Evolutionary conservation across 2,888 invertebrate species (phyloP).

Genomic region (Onchidella celtica): DNA sequence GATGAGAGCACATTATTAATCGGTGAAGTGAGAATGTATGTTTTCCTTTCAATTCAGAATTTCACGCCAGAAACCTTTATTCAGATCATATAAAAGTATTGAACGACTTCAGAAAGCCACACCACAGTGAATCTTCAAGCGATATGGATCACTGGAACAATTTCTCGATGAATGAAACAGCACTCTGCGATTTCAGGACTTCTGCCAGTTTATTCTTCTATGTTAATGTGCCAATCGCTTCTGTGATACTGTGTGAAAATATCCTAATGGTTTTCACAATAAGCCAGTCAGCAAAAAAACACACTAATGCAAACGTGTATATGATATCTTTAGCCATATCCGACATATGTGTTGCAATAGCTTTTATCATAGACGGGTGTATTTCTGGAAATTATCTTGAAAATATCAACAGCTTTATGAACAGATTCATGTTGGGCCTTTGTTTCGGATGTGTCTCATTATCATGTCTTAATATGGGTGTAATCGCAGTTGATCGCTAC

Average conservation of each 20-base stretch:
- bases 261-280: background rate
- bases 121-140: background rate
- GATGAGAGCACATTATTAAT: too few relatives aligned
- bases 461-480: background rate
- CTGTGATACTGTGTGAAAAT: background rate
- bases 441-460: background rate
- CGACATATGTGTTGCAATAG: background rate
- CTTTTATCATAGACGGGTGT: background rate
- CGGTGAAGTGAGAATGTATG: too few relatives aligned
- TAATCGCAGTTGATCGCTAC: slow-evolving; percentile 17
- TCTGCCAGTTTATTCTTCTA: too few relatives aligned
- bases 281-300: background rate
- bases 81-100: too few relatives aligned
- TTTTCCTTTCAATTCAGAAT: too few relatives aligned
- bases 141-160: background rate
- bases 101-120: too few relatives aligned
- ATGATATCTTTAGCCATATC: background rate
- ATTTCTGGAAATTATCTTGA: too few relatives aligned
- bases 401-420: too few relatives aligned
- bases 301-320: background rate
- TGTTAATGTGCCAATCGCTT: background rate
- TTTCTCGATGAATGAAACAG: background rate
- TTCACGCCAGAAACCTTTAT: too few relatives aligned
- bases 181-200: background rate
- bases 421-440: too few relatives aligned